phyloP scores from a whole-genome alignment of 2,888 invertebrate species.

The Patella ulyssiponensis region DNA sequence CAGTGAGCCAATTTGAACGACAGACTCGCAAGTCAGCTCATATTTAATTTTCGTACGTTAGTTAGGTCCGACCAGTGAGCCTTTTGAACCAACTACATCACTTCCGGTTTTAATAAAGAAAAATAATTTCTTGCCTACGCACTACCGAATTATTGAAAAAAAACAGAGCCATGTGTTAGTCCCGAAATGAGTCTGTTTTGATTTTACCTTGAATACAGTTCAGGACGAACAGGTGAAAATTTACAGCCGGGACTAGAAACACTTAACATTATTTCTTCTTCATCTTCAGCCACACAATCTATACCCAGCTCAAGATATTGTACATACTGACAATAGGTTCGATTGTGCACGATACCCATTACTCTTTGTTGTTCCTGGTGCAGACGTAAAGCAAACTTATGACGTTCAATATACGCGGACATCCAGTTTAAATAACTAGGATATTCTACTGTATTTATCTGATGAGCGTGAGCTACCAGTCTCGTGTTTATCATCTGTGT shows the following conservation, averaged over 20 bases:
- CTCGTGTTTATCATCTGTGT: slow-evolving; percentile 61
- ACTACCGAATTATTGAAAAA: too few species aligned
- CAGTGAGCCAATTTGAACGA: too few species aligned
- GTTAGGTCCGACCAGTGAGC: too few species aligned
- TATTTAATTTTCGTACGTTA: too few species aligned
- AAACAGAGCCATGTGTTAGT: too few species aligned
- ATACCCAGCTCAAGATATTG: slow-evolving; percentile 31
- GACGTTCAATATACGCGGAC: slow-evolving; percentile 63
- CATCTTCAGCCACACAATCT: slow-evolving; percentile 34
- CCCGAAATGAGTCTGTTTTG: too few species aligned
- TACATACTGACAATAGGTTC: slow-evolving; percentile 43
- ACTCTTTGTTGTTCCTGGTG: slow-evolving; percentile 47
- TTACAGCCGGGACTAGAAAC: slow-evolving; percentile 48
- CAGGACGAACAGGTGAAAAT: slow-evolving; percentile 56
- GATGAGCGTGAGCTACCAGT: slow-evolving; percentile 62
- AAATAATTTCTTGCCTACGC: too few species aligned
- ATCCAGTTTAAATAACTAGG: slow-evolving; percentile 66
- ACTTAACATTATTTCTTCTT: slow-evolving; percentile 19
- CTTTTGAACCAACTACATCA: too few species aligned
- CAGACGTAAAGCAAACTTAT: slow-evolving; percentile 43
- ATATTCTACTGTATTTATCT: slow-evolving; percentile 68
- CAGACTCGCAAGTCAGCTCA: too few species aligned
- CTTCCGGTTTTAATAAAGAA: too few species aligned
- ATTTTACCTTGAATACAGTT: slow-evolving; percentile 52
- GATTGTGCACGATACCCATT: slow-evolving; percentile 42